phyloP scores from a whole-genome alignment of 2,888 invertebrate genomes.

The Temnothorax rugatulus region DNA sequence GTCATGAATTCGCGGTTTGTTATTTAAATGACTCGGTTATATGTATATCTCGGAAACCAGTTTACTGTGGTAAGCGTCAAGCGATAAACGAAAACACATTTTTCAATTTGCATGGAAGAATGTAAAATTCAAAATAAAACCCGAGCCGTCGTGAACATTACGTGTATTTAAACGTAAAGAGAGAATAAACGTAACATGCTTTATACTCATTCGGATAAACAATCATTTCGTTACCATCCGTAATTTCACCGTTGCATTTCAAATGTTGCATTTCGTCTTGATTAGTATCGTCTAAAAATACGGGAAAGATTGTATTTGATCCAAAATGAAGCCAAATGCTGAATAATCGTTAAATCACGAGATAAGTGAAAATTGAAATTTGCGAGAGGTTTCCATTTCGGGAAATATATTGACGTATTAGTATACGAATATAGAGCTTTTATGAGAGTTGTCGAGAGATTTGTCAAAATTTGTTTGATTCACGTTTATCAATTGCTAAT shows the following conservation, averaged over 20 bases:
- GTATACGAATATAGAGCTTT: neutral
- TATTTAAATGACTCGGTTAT: neutral
- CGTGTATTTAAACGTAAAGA: neutral
- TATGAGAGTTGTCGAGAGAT: neutral
- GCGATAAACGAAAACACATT: neutral
- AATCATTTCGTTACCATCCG: neutral
- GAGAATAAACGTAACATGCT: neutral
- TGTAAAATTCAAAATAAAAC: conserved; percentile 21
- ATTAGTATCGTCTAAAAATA: neutral
- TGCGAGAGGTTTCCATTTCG: neutral
- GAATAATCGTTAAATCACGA: conserved; percentile 1
- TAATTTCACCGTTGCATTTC: neutral
- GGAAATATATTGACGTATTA: neutral
- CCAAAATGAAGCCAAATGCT: neutral
- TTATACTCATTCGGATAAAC: neutral
- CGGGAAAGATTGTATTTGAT: neutral
- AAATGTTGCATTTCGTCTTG: neutral
- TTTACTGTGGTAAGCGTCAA: neutral
- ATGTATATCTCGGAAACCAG: neutral
- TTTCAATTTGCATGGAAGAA: neutral
- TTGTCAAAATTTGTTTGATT: conserved; percentile 23
- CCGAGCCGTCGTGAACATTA: neutral
- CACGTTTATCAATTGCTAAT: conserved; percentile 20
- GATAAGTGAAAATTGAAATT: conserved; percentile 21
- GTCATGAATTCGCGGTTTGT: conserved; percentile 16